These are phyloP conservation scores for Lithophane leautieri DNA, from an alignment of 2,888 invertebrate species.

Conservation along the genomic window DNA sequence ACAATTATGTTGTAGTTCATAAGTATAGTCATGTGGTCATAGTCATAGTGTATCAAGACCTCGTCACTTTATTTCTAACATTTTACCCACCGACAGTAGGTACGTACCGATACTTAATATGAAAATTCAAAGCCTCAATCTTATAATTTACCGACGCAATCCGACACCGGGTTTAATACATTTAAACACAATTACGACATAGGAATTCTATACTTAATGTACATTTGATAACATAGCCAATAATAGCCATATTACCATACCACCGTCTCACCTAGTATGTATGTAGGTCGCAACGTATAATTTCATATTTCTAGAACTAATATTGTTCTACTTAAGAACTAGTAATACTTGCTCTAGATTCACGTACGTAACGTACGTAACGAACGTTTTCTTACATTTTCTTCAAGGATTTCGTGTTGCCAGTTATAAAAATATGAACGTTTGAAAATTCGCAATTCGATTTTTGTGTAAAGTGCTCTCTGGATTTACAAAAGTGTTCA, in stretches of 20 bases:
- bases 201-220: slow-evolving; percentile 49
- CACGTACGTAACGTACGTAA: slow-evolving; percentile 37
- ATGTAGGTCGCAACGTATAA: slow-evolving; percentile 51
- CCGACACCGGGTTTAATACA: slow-evolving; percentile 50
- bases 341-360: slow-evolving; percentile 49
- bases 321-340: slow-evolving; percentile 54
- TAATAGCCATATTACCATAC: slow-evolving; percentile 51
- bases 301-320: slow-evolving; percentile 54
- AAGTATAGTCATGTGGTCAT: not conserved
- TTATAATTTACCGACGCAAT: slow-evolving; percentile 60
- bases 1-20: not conserved
- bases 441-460: not conserved
- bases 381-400: slow-evolving; percentile 40
- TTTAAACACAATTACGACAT: slow-evolving; percentile 55
- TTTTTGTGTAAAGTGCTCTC: not conserved
- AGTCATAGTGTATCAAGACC: not conserved
- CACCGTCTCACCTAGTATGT: slow-evolving; percentile 18
- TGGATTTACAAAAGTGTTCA: not conserved
- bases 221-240: slow-evolving; percentile 45
- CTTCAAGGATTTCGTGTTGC: slow-evolving; percentile 43
- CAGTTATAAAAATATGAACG: not conserved
- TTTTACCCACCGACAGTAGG: not conserved
- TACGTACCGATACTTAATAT: slow-evolving; percentile 53
- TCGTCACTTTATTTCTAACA: not conserved
- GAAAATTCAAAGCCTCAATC: slow-evolving; percentile 60